Percentiles rank a stretch among this genome's conserved stretches.
These are phyloP conservation scores for Falco novaeseelandiae DNA, from an alignment of 2,797 vertebrate species.

Conservation along the genomic window DNA sequence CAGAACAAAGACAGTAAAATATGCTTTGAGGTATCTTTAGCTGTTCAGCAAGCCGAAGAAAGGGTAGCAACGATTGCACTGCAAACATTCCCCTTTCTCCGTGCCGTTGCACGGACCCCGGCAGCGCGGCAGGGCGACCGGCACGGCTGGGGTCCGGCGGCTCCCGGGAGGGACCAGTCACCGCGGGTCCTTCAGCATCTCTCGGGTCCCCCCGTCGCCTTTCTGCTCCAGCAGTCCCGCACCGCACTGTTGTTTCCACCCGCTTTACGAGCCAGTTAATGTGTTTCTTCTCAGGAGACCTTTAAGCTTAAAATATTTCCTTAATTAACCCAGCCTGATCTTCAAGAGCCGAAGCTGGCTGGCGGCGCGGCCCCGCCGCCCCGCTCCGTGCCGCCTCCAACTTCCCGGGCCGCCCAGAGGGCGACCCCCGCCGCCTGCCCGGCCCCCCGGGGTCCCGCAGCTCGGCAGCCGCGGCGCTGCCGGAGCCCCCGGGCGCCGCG, in stretches of 20 bases:
- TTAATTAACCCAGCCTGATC: constrained; percentile 22
- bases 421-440: too few species aligned
- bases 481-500: too few species aligned
- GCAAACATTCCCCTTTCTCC: not conserved
- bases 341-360: not conserved
- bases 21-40: not conserved
- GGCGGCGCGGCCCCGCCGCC: not conserved
- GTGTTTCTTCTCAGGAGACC: constrained; percentile 35
- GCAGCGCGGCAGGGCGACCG: not conserved
- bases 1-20: not conserved
- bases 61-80: not conserved
- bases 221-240: not conserved
- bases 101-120: not conserved
- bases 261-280: constrained; percentile 3
- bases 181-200: not conserved
- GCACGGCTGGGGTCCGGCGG: not conserved
- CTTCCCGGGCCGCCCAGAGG: too few species aligned
- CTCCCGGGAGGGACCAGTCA: too few species aligned
- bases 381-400: too few species aligned
- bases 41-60: not conserved
- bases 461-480: too few species aligned
- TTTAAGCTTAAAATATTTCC: constrained; percentile 31
- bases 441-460: too few species aligned
- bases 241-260: not conserved
- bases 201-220: not conserved